Evolutionary conservation across 2,888 invertebrate species (phyloP), one percentile per base, ranked within the genome.

Genomic region (Epinotia bilunana): DNA sequence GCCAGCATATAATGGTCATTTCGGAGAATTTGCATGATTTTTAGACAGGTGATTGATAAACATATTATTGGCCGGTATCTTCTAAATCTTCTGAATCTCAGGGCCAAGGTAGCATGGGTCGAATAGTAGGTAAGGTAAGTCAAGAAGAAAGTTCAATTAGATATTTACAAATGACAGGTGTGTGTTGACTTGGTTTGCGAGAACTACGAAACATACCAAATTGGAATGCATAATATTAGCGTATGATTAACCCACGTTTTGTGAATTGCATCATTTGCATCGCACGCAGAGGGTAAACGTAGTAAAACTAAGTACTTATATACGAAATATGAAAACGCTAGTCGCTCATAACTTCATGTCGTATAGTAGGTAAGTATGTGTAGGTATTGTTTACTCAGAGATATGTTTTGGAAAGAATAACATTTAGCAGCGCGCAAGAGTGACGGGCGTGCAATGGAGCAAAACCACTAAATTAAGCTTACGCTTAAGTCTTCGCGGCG

Each of bases 361-460:
- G 16, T 2, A 0, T 5, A 16, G 62, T 61, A 58, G 16, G 18
- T 68, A 23, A n/a, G 23, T 63, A 43, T 71, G 33, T 33, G 33
- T 33, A 33, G 33, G 33, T 1, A 55, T 63, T 55, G 62, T 20
- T 63, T 33, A 43, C 55, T 63, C n/a, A 20, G 55, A 16, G 23
- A 61, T 43, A 63, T 55, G 39, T 57, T 55, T 63, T 39, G 62
- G 18, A 39, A 39, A 55, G 62, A 62, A 71, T 71, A 55, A 63
- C 55, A 55, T 55, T 71, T 39, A 39, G 20, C 12, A 57, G 55
- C 43, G 62, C 70, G 43, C 20, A 20, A 23, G 63, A 72, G 55
- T 55, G 53, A 72, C 13, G 43, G 23, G 63, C 65, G 53, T 65
- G 53, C 55, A 18, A 65, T 55, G 65, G 53, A 65, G 53, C 65